A percentile compares a stretch with the other conserved stretches of the same genome.
phyloP scores from a whole-genome alignment of 2,113 vertebrate species.

The Perca schrenkii region DNA sequence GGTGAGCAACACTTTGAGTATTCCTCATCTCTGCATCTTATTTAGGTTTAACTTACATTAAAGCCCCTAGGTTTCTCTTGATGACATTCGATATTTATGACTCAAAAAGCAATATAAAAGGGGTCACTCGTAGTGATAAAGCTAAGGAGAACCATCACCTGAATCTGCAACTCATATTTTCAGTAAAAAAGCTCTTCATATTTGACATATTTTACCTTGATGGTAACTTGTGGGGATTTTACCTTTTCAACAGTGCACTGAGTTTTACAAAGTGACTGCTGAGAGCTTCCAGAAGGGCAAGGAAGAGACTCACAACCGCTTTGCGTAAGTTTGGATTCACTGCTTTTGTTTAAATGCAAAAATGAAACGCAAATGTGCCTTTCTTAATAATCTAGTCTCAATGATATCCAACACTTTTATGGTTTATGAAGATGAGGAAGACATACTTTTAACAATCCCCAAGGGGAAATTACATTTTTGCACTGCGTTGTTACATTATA shows the following conservation, averaged over 20 bases:
- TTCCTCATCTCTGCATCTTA: neutral
- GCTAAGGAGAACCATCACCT: no score
- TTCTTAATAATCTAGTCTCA: neutral
- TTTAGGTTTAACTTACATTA: neutral
- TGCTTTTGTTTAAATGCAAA: neutral
- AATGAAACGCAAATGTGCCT: neutral
- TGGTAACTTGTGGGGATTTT: slow-evolving; percentile 4
- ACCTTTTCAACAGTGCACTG: slow-evolving; percentile 82
- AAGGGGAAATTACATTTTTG: no score
- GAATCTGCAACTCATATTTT: no score
- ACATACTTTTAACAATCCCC: no score
- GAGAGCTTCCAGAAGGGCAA: slow-evolving; percentile 92
- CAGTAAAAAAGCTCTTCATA: no score
- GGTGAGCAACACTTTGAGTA: slow-evolving; percentile 41
- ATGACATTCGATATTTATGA: neutral
- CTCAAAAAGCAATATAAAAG: neutral
- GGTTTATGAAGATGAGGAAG: neutral
- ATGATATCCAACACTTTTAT: neutral
- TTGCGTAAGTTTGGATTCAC: slow-evolving; percentile 85
- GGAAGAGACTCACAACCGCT: slow-evolving; percentile 88
- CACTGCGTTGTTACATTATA: no score
- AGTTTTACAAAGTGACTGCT: slow-evolving; percentile 91
- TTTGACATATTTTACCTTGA: slow-evolving; percentile 12
- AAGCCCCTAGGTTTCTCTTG: neutral
- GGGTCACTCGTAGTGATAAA: neutral